Evolutionary conservation across 2,888 invertebrate species (phyloP).

Genomic region (Apodemia mormo): DNA sequence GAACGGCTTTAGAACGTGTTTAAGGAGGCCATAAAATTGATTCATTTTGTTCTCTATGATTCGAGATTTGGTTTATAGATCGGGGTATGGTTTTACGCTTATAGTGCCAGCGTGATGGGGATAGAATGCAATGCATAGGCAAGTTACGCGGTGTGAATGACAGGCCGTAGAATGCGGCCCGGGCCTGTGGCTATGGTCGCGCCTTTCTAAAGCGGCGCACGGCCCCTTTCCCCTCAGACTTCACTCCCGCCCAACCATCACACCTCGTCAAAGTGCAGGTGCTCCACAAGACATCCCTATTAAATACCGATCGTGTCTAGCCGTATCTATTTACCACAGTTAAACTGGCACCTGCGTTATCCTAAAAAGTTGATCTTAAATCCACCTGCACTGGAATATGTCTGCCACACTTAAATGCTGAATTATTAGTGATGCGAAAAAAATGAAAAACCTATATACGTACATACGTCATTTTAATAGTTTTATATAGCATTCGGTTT

Average conservation of each 20-base stretch:
- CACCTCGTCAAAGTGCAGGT: constrained; percentile 70
- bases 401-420: constrained; percentile 50
- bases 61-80: constrained; percentile 6
- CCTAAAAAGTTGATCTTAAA: constrained; percentile 70
- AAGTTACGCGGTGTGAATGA: constrained; percentile 81
- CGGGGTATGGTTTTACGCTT: constrained; percentile 56
- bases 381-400: constrained; percentile 60
- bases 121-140: constrained; percentile 81
- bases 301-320: constrained; percentile 80
- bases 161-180: constrained; percentile 81
- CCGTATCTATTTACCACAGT: constrained; percentile 75
- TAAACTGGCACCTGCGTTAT: constrained; percentile 75
- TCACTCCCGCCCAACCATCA: constrained; percentile 58
- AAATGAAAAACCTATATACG: not conserved
- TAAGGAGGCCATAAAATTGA: constrained; percentile 75
- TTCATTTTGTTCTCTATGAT: constrained; percentile 62
- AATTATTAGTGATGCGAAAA: constrained; percentile 27
- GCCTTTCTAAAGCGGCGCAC: constrained; percentile 81
- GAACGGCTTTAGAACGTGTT: constrained; percentile 53
- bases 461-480: not conserved
- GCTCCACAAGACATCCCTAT: constrained; percentile 77
- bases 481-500: not conserved
- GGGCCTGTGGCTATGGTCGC: constrained; percentile 80
- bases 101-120: constrained; percentile 62
- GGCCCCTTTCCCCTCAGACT: constrained; percentile 58